phyloP scores from a whole-genome alignment of 2,113 vertebrate genomes.

The Cavia porcellus region DNA sequence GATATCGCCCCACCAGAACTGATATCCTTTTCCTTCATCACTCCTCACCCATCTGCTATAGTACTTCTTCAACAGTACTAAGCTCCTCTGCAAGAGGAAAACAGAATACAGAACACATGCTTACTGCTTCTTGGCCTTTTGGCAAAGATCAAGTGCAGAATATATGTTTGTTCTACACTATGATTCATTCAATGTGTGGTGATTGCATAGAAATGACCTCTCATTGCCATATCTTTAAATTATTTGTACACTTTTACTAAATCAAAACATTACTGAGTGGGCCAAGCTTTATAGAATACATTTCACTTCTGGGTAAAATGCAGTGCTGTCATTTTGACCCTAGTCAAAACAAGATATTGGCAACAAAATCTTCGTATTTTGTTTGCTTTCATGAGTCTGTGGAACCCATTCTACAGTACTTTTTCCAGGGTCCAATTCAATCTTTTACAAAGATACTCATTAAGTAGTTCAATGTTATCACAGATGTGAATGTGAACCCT shows the following conservation, averaged over 20 bases:
- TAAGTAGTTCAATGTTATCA: not conserved
- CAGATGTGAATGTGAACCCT: not conserved
- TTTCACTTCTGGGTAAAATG: not conserved
- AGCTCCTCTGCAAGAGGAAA: not conserved
- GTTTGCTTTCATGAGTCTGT: not conserved
- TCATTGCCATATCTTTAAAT: not conserved
- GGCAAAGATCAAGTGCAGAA: not conserved
- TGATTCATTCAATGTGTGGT: not conserved
- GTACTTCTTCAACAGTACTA: not conserved
- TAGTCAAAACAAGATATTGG: not conserved
- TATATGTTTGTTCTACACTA: not conserved
- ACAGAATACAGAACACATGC: not conserved
- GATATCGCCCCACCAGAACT: no score
- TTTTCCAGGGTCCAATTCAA: not conserved
- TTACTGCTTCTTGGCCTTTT: not conserved
- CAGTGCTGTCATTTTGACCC: not conserved
- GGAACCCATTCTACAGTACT: not conserved
- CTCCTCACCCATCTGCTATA: not conserved
- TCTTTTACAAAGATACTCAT: not conserved
- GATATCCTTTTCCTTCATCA: not conserved
- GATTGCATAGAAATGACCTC: not conserved
- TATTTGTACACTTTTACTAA: slow-evolving; percentile 27
- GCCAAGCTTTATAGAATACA: not conserved
- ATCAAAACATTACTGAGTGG: not conserved
- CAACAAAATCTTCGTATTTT: not conserved